Percentiles rank a stretch among this genome's conserved stretches.
Evolutionary conservation across 2,888 invertebrate species (phyloP).

Genomic region (Acrocyrtus sp.): DNA sequence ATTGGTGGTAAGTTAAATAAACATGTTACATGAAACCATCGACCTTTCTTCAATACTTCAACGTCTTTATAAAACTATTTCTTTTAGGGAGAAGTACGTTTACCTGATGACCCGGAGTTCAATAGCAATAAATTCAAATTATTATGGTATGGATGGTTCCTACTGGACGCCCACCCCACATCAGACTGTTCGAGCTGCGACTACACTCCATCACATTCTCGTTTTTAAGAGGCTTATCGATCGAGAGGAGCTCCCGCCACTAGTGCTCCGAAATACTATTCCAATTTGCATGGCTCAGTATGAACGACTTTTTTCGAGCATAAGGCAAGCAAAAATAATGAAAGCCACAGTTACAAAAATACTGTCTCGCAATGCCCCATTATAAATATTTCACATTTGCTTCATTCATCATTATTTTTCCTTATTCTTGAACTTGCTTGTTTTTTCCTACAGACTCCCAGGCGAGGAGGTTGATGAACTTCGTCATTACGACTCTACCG

Average conservation of each 20-base stretch:
- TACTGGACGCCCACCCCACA: constrained; percentile 66
- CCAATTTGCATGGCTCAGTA: constrained; percentile 70
- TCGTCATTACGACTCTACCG: constrained; percentile 66
- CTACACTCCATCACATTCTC: constrained; percentile 66
- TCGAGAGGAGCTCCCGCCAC: constrained; percentile 68
- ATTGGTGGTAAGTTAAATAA: constrained; percentile 67
- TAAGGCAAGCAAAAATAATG: constrained; percentile 64
- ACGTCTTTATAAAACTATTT: not conserved
- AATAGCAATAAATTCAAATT: constrained; percentile 69
- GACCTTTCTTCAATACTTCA: not conserved
- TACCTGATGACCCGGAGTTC: constrained; percentile 68
- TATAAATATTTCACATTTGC: not conserved
- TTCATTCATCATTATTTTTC: not conserved
- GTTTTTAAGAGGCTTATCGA: constrained; percentile 67
- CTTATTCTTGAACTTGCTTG: constrained; percentile 1
- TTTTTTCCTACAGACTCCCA: constrained; percentile 66
- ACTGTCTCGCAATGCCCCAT: no score
- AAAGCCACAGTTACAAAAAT: no score
- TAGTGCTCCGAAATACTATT: constrained; percentile 67
- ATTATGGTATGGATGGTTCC: constrained; percentile 69
- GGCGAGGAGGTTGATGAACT: constrained; percentile 67
- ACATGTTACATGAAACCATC: not conserved
- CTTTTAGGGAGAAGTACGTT: constrained; percentile 69
- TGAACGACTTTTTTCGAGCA: constrained; percentile 68
- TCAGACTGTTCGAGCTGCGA: constrained; percentile 66